Conservation (phyloP, 2,113 vertebrate genomes). For the Psittacula cyanocephala region DNA sequence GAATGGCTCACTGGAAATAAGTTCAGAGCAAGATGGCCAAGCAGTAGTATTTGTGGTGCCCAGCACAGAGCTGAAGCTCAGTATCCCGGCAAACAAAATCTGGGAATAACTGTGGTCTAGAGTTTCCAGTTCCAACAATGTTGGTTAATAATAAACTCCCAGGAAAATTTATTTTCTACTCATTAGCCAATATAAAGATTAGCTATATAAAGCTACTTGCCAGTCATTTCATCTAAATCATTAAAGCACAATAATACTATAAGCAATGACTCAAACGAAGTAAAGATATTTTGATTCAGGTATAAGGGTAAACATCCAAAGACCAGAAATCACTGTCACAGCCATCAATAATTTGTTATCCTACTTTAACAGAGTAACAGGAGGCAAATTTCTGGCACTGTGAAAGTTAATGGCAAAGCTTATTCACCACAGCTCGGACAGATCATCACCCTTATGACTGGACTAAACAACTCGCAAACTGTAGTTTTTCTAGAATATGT, state of each 20-base stretch:
- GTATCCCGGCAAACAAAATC: not conserved
- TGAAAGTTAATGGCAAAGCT: not conserved
- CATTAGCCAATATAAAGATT: not conserved
- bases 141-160: not conserved
- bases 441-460: not conserved
- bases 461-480: not conserved
- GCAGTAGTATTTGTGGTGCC: rapidly evolving
- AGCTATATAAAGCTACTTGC: not conserved
- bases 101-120: not conserved
- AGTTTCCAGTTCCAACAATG: not conserved
- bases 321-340: not conserved
- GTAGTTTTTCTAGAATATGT: not conserved
- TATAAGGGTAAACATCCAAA: not conserved
- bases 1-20: not conserved
- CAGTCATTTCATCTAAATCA: not conserved
- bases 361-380: not conserved
- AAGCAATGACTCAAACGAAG: not conserved
- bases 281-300: not conserved
- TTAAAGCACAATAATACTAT: not conserved
- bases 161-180: constrained; percentile 1
- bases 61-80: not conserved
- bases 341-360: not conserved
- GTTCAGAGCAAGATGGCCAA: not conserved
- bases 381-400: not conserved
- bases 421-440: not conserved